Conservation (phyloP, 1,140 invertebrate genomes). For the Drusus annulatus region DNA sequence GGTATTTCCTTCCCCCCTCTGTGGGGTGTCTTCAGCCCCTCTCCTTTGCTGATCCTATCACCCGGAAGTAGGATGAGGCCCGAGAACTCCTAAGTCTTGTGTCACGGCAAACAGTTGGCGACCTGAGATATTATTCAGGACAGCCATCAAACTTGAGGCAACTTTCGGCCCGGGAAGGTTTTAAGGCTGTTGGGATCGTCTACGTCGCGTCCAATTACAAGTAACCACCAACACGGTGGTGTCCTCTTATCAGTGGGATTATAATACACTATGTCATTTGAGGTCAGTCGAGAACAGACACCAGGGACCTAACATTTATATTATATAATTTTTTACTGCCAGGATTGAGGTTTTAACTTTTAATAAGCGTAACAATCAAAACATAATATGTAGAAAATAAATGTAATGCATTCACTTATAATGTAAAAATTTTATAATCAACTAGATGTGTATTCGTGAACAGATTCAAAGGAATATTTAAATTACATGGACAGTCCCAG, state of each 20-base stretch:
- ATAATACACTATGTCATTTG: not conserved
- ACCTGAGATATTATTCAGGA: conserved; percentile 45
- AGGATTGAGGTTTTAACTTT: too few species aligned
- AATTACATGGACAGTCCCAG: too few species aligned
- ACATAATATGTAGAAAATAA: too few species aligned
- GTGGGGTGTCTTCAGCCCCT: not conserved
- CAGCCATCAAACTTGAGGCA: conserved; percentile 31
- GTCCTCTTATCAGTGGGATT: not conserved
- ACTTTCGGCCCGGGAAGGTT: conserved; percentile 24
- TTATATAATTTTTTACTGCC: too few species aligned
- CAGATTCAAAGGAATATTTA: too few species aligned
- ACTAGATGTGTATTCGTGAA: too few species aligned
- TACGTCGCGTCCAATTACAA: not conserved
- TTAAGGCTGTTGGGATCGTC: not conserved
- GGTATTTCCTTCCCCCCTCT: conserved; percentile 15
- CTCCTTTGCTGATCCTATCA: conserved; percentile 35
- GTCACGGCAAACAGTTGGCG: conserved; percentile 26
- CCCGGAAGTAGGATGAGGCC: conserved; percentile 9
- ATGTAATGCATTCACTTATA: too few species aligned
- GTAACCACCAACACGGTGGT: not conserved
- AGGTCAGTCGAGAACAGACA: too few species aligned
- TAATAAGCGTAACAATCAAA: too few species aligned
- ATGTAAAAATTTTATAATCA: too few species aligned
- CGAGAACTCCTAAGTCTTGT: not conserved
- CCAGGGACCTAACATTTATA: too few species aligned